phyloP scores from a whole-genome alignment of 2,113 vertebrate species.

The Steatornis caripensis region DNA sequence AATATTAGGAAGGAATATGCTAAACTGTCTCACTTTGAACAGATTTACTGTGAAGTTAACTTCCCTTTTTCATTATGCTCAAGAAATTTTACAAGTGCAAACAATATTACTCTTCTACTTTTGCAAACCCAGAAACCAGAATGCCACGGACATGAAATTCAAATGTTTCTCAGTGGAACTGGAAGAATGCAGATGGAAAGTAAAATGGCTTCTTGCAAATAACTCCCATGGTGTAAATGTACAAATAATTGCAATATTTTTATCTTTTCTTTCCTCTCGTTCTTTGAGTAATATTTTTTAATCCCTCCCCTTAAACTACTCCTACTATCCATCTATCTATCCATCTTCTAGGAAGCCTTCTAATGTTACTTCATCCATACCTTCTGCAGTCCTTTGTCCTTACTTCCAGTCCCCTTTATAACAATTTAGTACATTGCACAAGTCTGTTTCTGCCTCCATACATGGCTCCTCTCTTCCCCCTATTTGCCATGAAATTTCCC shows the following conservation, averaged over 20 bases:
- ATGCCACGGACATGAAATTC: neutral
- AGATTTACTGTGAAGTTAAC: neutral
- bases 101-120: neutral
- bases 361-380: neutral
- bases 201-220: neutral
- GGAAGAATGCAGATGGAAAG: neutral
- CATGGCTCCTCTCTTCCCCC: neutral
- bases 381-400: neutral
- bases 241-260: neutral
- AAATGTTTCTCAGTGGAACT: neutral
- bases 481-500: neutral
- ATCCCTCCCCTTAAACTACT: neutral
- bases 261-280: too few relatives aligned
- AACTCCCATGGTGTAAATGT: neutral
- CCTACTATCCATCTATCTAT: too few relatives aligned
- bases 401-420: neutral
- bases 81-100: neutral
- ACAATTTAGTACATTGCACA: neutral
- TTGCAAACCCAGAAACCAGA: neutral
- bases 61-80: neutral
- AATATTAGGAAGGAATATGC: neutral
- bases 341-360: neutral
- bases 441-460: neutral
- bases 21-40: neutral
- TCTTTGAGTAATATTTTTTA: neutral